A percentile compares a stretch with the other conserved stretches of the same genome.
phyloP scores from a whole-genome alignment of 2,888 invertebrate species.

The Omphaloscelis lunosa region DNA sequence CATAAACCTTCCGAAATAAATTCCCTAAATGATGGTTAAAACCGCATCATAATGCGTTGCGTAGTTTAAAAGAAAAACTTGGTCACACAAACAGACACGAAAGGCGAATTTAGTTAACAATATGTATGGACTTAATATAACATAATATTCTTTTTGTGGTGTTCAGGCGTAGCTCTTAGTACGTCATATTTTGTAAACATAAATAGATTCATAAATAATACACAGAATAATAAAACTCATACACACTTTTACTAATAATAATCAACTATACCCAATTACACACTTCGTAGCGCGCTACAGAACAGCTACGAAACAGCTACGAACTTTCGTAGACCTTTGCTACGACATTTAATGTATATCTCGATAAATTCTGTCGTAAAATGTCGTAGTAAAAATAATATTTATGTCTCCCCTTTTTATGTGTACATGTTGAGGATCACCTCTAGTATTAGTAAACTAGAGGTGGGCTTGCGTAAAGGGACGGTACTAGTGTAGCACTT shows the following conservation, averaged over 20 bases:
- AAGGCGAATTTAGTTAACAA: background rate
- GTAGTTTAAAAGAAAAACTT: background rate
- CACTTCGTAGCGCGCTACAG: conserved; percentile 48
- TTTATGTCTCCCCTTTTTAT: conserved; percentile 65
- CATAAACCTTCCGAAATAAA: background rate
- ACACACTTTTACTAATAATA: conserved; percentile 28
- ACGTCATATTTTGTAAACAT: background rate
- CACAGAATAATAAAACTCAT: conserved; percentile 14
- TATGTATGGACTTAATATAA: background rate
- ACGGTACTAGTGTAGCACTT: conserved; percentile 46
- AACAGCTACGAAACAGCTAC: conserved; percentile 74
- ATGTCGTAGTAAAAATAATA: conserved; percentile 68
- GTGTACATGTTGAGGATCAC: conserved; percentile 52
- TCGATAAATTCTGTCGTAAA: conserved; percentile 69
- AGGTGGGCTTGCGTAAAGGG: conserved; percentile 54
- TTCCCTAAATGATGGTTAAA: background rate
- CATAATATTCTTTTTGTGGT: background rate
- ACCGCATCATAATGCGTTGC: too few species aligned
- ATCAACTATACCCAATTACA: conserved; percentile 44
- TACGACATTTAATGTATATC: conserved; percentile 69
- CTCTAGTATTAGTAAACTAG: conserved; percentile 64
- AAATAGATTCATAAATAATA: conserved; percentile 5
- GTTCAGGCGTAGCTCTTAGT: background rate
- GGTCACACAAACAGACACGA: background rate
- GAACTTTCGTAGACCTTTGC: conserved; percentile 74